Conservation (phyloP, 2,113 vertebrate species). For the Sander vitreus region DNA sequence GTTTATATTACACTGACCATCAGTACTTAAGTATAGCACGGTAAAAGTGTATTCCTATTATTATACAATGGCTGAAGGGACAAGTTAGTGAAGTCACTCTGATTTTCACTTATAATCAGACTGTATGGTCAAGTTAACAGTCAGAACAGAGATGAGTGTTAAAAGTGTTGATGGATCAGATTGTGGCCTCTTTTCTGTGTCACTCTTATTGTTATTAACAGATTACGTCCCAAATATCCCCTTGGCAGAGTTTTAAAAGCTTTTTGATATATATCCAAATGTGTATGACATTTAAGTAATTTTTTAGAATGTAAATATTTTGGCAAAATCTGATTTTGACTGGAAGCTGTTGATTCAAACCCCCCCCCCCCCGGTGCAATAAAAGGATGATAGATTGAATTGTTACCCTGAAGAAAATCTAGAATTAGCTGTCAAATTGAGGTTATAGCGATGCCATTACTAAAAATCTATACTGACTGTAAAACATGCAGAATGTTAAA, state of each 20-base stretch:
- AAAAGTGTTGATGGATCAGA: background rate
- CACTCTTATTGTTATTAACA: background rate
- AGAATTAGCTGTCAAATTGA: background rate
- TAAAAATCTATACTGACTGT: background rate
- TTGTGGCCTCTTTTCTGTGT: background rate
- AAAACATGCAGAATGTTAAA: background rate
- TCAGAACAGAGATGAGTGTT: background rate
- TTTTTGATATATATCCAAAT: background rate
- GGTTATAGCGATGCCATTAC: background rate
- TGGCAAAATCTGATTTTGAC: background rate
- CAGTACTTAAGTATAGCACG: background rate
- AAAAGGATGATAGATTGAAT: background rate
- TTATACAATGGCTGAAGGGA: background rate
- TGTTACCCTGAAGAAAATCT: background rate
- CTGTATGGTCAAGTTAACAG: background rate
- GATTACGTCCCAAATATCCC: background rate
- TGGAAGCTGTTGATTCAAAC: too few relatives aligned
- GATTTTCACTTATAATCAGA: background rate
- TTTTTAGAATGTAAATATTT: background rate
- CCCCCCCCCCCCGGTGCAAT: too few relatives aligned
- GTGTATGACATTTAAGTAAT: background rate
- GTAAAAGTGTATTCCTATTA: background rate
- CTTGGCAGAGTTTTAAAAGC: background rate
- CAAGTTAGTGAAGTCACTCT: background rate
- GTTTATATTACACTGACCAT: constrained; percentile 43